These are phyloP conservation scores for Rhinoptilus africanus DNA, from an alignment of 2,113 vertebrate species.

Conservation along the genomic window DNA sequence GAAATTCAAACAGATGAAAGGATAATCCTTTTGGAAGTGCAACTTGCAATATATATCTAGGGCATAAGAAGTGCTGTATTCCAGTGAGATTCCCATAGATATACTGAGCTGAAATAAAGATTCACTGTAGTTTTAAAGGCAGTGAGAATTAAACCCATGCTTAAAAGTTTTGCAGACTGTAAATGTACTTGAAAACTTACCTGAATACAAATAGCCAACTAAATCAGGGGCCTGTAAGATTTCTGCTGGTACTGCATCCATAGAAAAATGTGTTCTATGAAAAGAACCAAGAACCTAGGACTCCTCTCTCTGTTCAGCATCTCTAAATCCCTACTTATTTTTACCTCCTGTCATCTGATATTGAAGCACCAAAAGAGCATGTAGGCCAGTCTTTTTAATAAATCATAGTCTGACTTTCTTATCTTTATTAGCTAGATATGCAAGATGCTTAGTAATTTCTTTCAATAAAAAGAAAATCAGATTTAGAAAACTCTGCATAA, in stretches of 20 bases:
- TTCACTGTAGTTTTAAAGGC: not conserved
- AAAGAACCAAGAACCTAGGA: not conserved
- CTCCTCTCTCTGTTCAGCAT: not conserved
- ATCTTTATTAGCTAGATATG: not conserved
- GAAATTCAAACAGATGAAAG: not conserved
- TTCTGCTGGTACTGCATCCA: not conserved
- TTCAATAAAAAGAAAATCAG: not conserved
- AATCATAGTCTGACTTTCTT: not conserved
- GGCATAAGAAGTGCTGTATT: not conserved
- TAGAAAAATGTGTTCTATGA: not conserved
- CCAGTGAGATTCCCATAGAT: not conserved
- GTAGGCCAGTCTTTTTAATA: not conserved
- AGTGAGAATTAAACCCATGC: not conserved
- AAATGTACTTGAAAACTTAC: not conserved
- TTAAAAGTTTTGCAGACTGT: not conserved
- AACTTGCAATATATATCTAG: not conserved
- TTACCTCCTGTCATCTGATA: not conserved
- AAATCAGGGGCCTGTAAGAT: not conserved
- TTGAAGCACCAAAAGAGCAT: not conserved
- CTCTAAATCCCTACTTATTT: not conserved
- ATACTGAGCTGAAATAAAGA: not conserved
- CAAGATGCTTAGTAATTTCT: not conserved
- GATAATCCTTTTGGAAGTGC: not conserved
- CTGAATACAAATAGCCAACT: not conserved
- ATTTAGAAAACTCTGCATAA: not conserved